A percentile compares a stretch with the other conserved stretches of the same genome.
Evolutionary conservation across 2,113 vertebrate species (phyloP).

Genomic region (Dinomys branickii): DNA sequence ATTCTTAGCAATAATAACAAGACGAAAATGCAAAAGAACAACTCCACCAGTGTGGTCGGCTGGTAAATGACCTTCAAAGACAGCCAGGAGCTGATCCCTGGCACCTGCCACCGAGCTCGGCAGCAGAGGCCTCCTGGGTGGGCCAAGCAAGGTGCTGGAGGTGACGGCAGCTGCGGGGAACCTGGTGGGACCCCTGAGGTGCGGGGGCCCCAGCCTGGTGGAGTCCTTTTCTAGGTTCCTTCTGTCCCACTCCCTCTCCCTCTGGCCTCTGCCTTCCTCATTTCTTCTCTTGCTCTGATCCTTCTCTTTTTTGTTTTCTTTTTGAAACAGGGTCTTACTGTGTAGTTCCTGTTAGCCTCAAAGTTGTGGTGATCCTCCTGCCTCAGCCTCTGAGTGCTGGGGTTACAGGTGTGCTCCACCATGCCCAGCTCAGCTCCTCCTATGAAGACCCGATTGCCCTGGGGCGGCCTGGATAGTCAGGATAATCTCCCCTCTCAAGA

Average conservation of each 20-base stretch:
- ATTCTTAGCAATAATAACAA: background rate
- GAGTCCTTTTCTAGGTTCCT: background rate
- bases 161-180: background rate
- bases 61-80: too few species aligned
- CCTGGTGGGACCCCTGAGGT: background rate
- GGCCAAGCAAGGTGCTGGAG: background rate
- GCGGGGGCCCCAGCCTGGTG: too few species aligned
- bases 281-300: background rate
- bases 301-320: background rate
- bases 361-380: background rate
- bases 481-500: too few species aligned
- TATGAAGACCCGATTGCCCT: background rate
- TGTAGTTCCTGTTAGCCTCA: background rate
- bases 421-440: background rate
- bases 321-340: background rate
- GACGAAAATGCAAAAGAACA: background rate
- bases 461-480: background rate
- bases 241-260: background rate
- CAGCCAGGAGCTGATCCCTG: background rate
- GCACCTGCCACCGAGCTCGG: background rate
- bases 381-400: background rate
- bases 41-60: background rate
- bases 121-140: background rate
- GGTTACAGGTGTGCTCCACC: background rate
- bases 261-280: background rate